Evolutionary conservation across 2,888 invertebrate genomes (phyloP).

Genomic region (Entomobrya multifasciata): DNA sequence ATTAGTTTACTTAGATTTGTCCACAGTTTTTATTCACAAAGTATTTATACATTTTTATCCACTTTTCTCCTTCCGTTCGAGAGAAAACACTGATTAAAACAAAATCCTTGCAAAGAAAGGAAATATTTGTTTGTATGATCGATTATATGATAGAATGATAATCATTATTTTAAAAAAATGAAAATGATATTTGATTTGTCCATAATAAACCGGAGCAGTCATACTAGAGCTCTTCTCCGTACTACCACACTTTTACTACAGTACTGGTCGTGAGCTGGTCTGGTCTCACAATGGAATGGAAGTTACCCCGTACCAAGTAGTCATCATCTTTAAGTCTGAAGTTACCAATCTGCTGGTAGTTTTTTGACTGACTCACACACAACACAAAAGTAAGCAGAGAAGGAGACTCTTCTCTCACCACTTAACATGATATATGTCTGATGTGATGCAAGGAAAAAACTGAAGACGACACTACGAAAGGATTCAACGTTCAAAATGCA

Average conservation of each 20-base stretch:
- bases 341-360: conserved; percentile 58
- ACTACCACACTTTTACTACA: conserved; percentile 49
- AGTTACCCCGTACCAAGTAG: conserved; percentile 49
- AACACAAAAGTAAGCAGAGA: too few relatives aligned
- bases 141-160: not conserved
- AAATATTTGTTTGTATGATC: too few relatives aligned
- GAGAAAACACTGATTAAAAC: too few relatives aligned
- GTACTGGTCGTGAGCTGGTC: conserved; percentile 66
- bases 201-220: too few relatives aligned
- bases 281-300: conserved; percentile 69
- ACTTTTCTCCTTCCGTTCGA: too few relatives aligned
- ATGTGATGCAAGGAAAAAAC: not conserved
- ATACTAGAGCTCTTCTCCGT: conserved; percentile 7
- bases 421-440: not conserved
- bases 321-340: conserved; percentile 71
- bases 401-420: too few relatives aligned
- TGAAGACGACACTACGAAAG: conserved; percentile 10
- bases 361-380: not conserved
- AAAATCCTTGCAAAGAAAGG: too few relatives aligned
- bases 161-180: too few relatives aligned
- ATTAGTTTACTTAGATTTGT: too few relatives aligned
- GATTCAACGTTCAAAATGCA: not conserved
- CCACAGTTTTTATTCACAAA: too few relatives aligned
- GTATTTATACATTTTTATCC: too few relatives aligned
- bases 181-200: too few relatives aligned